These are phyloP conservation scores for Silurus asotus DNA, from an alignment of 2,113 vertebrate genomes.

Conservation along the genomic window DNA sequence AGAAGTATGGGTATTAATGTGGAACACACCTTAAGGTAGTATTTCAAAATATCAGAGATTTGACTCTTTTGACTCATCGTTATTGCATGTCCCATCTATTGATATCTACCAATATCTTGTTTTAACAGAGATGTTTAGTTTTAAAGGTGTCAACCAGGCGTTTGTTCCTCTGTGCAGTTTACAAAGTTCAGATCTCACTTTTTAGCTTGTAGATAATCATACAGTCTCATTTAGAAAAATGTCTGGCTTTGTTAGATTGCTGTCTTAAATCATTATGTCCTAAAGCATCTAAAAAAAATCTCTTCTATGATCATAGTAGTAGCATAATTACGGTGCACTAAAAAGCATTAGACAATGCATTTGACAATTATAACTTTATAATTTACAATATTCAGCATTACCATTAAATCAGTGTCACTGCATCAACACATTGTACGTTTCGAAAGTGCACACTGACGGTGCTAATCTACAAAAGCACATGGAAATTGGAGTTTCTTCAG, in stretches of 20 bases:
- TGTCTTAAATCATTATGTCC: not conserved
- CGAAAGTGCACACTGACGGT: not conserved
- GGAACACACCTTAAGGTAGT: not conserved
- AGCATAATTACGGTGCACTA: not conserved
- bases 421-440: not conserved
- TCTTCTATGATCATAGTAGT: not conserved
- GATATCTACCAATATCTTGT: not conserved
- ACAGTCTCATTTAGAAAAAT: not conserved
- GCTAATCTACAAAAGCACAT: constrained; percentile 13
- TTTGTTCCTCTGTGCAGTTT: not conserved
- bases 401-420: not conserved
- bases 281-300: not conserved
- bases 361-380: not conserved
- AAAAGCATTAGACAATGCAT: not conserved
- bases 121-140: not conserved
- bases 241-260: not conserved
- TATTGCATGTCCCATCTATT: not conserved
- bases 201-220: not conserved
- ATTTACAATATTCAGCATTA: not conserved
- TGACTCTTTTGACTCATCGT: not conserved
- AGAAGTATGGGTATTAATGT: not conserved
- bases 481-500: constrained; percentile 13
- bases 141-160: not conserved
- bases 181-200: not conserved
- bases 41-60: not conserved